These are phyloP conservation scores for Euplexia lucipara DNA, from an alignment of 2,888 invertebrate genomes.

Conservation along the genomic window DNA sequence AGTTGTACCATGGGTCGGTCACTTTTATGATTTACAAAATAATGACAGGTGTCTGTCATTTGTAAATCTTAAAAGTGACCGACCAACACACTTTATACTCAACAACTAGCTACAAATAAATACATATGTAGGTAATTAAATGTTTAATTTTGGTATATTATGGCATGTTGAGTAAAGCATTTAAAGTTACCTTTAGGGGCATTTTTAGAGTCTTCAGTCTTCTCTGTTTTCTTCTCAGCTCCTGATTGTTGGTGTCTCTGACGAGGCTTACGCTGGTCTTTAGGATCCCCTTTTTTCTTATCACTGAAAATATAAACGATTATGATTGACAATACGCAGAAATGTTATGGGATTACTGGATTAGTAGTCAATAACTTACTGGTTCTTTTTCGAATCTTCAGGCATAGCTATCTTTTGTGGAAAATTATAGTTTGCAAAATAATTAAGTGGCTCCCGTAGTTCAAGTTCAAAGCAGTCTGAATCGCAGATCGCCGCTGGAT, in stretches of 20 bases:
- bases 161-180: background rate
- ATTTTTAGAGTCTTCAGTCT: constrained; percentile 68
- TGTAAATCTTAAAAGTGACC: too few relatives aligned
- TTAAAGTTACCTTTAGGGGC: constrained; percentile 62
- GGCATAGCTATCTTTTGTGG: constrained; percentile 70
- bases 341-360: background rate
- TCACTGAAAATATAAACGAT: constrained; percentile 70
- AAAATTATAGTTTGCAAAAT: background rate
- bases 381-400: constrained; percentile 78
- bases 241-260: constrained; percentile 70
- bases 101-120: too few relatives aligned
- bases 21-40: too few relatives aligned
- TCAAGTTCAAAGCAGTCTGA: too few relatives aligned
- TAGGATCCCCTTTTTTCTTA: constrained; percentile 79
- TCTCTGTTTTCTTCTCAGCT: constrained; percentile 65
- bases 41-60: too few relatives aligned
- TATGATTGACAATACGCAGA: background rate
- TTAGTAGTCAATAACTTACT: constrained; percentile 69
- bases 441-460: constrained; percentile 11
- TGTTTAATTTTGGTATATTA: too few relatives aligned
- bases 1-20: too few relatives aligned
- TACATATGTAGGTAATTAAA: too few relatives aligned
- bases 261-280: constrained; percentile 83
- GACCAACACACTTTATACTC: too few relatives aligned
- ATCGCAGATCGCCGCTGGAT: too few relatives aligned